These are phyloP conservation scores for Bujurquina vittata DNA, from an alignment of 2,113 vertebrate genomes.

Conservation along the genomic window DNA sequence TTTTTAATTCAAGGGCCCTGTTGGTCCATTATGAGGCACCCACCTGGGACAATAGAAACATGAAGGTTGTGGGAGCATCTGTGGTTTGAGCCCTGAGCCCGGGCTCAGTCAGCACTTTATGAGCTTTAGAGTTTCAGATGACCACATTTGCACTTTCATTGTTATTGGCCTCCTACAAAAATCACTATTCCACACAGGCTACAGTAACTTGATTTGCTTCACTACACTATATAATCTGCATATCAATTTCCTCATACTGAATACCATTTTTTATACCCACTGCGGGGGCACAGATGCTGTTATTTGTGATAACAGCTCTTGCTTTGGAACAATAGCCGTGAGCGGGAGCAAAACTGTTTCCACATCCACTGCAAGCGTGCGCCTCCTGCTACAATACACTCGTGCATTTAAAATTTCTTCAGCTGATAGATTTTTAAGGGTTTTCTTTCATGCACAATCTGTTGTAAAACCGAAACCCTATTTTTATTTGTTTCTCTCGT, in stretches of 20 bases:
- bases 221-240: conserved; percentile 19
- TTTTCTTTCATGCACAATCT: not conserved
- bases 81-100: not conserved
- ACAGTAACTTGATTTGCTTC: conserved; percentile 10
- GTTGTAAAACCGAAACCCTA: not conserved
- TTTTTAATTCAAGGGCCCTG: not conserved
- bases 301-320: conserved; percentile 28
- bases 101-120: conserved; percentile 3
- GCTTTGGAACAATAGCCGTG: conserved; percentile 14
- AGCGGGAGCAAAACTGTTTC: conserved; percentile 12
- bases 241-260: conserved; percentile 23
- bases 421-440: not conserved
- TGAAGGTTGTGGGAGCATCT: not conserved
- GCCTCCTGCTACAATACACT: not conserved
- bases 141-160: conserved; percentile 11
- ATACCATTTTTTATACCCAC: not conserved
- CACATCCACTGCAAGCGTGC: not conserved
- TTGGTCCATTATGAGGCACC: not conserved
- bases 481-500: not conserved
- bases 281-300: not conserved
- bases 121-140: not conserved
- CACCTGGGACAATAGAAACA: not conserved
- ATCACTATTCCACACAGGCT: not conserved
- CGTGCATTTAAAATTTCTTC: not conserved
- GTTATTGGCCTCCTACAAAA: conserved; percentile 4